A percentile compares a stretch with the other conserved stretches of the same genome.
Evolutionary conservation across 1,140 invertebrate species (phyloP).

Genomic region (Pseudomyrmex cubaensis): DNA sequence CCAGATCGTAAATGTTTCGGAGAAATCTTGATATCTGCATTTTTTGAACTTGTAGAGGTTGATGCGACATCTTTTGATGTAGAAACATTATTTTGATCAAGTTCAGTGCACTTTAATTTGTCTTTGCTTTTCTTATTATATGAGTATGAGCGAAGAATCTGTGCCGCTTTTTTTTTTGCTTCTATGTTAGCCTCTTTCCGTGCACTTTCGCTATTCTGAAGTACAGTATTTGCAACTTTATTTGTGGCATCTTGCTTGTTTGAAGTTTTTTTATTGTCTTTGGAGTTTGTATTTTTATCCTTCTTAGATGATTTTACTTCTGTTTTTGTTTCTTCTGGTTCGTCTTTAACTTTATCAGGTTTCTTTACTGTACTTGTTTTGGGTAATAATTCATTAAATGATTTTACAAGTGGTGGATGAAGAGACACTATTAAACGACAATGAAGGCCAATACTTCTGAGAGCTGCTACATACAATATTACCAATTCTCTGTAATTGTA

Average conservation of each 20-base stretch:
- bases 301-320: slow-evolving; percentile 70
- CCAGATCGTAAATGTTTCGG: slow-evolving; percentile 58
- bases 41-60: slow-evolving; percentile 4
- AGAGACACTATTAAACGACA: slow-evolving; percentile 91
- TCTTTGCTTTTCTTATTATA: slow-evolving; percentile 33
- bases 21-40: slow-evolving; percentile 13
- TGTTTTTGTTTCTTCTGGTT: slow-evolving; percentile 82
- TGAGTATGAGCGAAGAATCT: slow-evolving; percentile 59
- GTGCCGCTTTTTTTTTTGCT: slow-evolving; percentile 75
- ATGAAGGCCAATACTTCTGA: slow-evolving; percentile 92
- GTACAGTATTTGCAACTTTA: slow-evolving; percentile 14
- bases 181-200: slow-evolving; percentile 73
- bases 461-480: slow-evolving; percentile 90
- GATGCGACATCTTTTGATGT: slow-evolving; percentile 17
- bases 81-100: background rate
- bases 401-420: slow-evolving; percentile 83
- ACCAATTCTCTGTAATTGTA: slow-evolving; percentile 89
- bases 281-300: slow-evolving; percentile 63
- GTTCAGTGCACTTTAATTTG: slow-evolving; percentile 5
- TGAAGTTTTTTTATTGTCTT: background rate
- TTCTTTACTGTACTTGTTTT: slow-evolving; percentile 86
- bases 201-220: slow-evolving; percentile 75
- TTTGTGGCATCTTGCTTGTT: slow-evolving; percentile 20
- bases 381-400: slow-evolving; percentile 82
- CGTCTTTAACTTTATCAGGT: slow-evolving; percentile 86